Percentiles rank a stretch among this genome's conserved stretches.
phyloP scores from a whole-genome alignment of 2,888 invertebrate species.

The Timandra comae region DNA sequence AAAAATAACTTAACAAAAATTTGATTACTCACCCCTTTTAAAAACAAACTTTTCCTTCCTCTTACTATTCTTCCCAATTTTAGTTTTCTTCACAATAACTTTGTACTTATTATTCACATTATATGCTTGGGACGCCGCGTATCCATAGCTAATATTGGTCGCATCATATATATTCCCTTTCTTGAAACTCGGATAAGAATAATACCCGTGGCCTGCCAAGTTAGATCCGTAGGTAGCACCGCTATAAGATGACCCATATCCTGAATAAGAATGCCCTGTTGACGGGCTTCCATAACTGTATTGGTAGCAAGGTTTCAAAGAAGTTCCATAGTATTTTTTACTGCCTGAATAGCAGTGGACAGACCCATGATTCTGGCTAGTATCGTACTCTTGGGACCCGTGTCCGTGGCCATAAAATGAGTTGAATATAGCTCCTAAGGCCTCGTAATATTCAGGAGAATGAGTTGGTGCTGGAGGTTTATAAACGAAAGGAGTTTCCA shows the following conservation, averaged over 20 bases:
- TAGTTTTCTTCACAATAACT: constrained; percentile 51
- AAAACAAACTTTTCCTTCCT: constrained; percentile 35
- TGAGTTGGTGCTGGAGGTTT: constrained; percentile 59
- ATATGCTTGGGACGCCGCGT: constrained; percentile 49
- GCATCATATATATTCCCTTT: constrained; percentile 37
- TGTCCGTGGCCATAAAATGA: constrained; percentile 36
- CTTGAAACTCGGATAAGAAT: constrained; percentile 29
- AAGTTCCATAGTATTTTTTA: too few relatives aligned
- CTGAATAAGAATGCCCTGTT: constrained; percentile 7
- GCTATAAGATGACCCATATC: constrained; percentile 2
- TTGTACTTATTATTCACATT: constrained; percentile 49
- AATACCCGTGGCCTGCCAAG: too few relatives aligned
- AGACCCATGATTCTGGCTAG: constrained; percentile 6
- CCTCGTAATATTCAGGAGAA: constrained; percentile 62
- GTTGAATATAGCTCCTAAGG: constrained; percentile 54
- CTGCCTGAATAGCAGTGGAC: constrained; percentile 2
- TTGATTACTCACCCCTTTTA: too few relatives aligned
- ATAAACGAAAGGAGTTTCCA: constrained; percentile 57
- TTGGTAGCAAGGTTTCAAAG: constrained; percentile 31
- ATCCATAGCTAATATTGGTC: constrained; percentile 27
- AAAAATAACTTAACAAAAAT: too few relatives aligned
- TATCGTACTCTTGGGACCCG: constrained; percentile 15
- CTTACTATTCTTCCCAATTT: constrained; percentile 32
- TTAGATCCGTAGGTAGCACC: constrained; percentile 7
- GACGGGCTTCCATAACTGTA: constrained; percentile 25